phyloP scores from a whole-genome alignment of 2,797 vertebrate genomes.

The Hybognathus amarus region DNA sequence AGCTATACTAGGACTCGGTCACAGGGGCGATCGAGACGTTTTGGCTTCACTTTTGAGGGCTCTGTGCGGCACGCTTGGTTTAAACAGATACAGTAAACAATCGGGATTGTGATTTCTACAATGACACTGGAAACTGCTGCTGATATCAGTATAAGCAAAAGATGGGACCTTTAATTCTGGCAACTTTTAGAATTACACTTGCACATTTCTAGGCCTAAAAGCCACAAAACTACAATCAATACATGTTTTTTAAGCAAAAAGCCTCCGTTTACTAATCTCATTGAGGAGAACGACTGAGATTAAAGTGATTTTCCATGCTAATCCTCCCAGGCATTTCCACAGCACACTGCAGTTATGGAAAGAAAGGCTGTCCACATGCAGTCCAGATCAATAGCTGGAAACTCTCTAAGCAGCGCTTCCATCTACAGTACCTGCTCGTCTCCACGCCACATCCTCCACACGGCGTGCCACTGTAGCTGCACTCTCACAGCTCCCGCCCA shows the following conservation, averaged over 20 bases:
- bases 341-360: neutral
- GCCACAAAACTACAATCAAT: neutral
- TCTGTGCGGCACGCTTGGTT: too few species aligned
- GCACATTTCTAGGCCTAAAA: neutral
- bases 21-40: too few species aligned
- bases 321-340: slow-evolving; percentile 1
- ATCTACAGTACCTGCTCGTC: slow-evolving; percentile 51
- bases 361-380: neutral
- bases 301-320: neutral
- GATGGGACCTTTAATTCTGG: neutral
- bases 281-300: neutral
- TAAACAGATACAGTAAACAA: neutral
- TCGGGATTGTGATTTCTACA: neutral
- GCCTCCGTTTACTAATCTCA: neutral
- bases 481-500: slow-evolving; percentile 59
- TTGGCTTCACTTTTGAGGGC: too few species aligned
- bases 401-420: slow-evolving; percentile 35
- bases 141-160: neutral
- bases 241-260: neutral
- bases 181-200: neutral
- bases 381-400: slow-evolving; percentile 36
- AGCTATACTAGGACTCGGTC: too few species aligned
- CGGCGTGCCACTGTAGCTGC: slow-evolving; percentile 66
- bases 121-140: neutral
- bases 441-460: slow-evolving; percentile 68